Percentiles rank a stretch among this genome's conserved stretches.
Evolutionary conservation across 2,888 invertebrate genomes (phyloP).

Genomic region (Cheilosia pagana): DNA sequence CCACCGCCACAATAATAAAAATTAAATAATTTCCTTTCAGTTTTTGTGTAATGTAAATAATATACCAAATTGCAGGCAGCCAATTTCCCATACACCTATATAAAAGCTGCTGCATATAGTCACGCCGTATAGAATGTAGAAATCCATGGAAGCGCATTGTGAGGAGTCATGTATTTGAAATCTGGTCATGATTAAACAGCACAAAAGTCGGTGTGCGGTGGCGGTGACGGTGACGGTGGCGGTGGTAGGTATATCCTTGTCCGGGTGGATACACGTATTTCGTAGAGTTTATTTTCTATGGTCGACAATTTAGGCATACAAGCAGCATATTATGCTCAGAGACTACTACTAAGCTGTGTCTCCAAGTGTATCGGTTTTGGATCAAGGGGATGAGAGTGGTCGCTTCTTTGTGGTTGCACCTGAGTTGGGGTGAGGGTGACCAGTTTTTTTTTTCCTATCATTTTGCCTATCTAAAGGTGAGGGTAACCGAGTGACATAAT

Average conservation of each 20-base stretch:
- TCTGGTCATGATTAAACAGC: constrained; percentile 60
- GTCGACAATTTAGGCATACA: constrained; percentile 23
- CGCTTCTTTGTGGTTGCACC: constrained; percentile 33
- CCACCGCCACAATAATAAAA: constrained; percentile 67
- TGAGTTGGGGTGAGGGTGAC: not conserved
- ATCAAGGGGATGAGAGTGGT: not conserved
- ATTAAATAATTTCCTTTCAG: constrained; percentile 49
- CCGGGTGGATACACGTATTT: constrained; percentile 20
- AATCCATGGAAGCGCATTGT: constrained; percentile 37
- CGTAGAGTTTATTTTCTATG: constrained; percentile 44
- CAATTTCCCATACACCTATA: constrained; percentile 33
- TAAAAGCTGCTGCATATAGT: constrained; percentile 1
- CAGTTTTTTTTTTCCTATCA: not conserved
- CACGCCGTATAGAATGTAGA: not conserved
- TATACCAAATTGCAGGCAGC: constrained; percentile 58
- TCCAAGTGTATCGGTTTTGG: constrained; percentile 26
- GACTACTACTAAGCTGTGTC: not conserved
- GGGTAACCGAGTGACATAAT: constrained; percentile 21
- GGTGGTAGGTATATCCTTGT: constrained; percentile 38
- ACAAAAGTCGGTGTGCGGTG: constrained; percentile 12
- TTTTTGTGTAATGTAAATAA: constrained; percentile 65
- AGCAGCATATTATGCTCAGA: not conserved
- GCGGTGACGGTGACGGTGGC: constrained; percentile 3
- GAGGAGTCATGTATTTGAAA: constrained; percentile 52
- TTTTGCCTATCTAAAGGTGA: constrained; percentile 1